A percentile compares a stretch with the other conserved stretches of the same genome.
phyloP scores from a whole-genome alignment of 2,888 invertebrate genomes.

The Stenurella melanura region DNA sequence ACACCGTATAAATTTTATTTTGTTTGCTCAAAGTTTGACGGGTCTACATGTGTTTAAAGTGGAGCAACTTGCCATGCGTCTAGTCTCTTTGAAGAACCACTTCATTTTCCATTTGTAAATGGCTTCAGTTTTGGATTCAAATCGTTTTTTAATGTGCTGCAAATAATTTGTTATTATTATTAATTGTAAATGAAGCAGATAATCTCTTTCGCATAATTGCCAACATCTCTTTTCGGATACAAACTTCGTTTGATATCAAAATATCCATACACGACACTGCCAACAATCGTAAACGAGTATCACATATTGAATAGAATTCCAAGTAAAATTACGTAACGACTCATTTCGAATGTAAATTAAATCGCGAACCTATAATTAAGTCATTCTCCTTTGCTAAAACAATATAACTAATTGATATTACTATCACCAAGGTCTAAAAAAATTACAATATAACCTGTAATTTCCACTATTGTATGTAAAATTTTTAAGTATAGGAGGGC shows the following conservation, averaged over 20 bases:
- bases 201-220: no score
- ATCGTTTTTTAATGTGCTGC: no score
- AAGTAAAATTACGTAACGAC: slow-evolving; percentile 48
- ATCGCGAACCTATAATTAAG: slow-evolving; percentile 61
- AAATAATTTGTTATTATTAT: no score
- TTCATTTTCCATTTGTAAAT: no score
- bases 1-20: no score
- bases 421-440: slow-evolving; percentile 61
- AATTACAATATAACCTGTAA: slow-evolving; percentile 47
- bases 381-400: slow-evolving; percentile 56
- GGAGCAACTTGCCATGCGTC: no score
- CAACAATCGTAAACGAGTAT: not conserved
- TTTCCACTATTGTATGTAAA: slow-evolving; percentile 39
- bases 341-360: slow-evolving; percentile 62
- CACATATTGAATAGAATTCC: slow-evolving; percentile 40
- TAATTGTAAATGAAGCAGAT: no score
- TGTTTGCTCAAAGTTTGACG: no score
- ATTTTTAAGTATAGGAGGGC: slow-evolving; percentile 1
- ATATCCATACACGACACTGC: not conserved
- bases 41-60: no score
- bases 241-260: not conserved
- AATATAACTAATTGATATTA: slow-evolving; percentile 59
- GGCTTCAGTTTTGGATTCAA: no score
- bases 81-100: no score
- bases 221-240: not conserved